A percentile compares a stretch with the other conserved stretches of the same genome.
These are phyloP conservation scores for Drosophila sucinea DNA, from an alignment of 1,140 invertebrate genomes.

Conservation along the genomic window DNA sequence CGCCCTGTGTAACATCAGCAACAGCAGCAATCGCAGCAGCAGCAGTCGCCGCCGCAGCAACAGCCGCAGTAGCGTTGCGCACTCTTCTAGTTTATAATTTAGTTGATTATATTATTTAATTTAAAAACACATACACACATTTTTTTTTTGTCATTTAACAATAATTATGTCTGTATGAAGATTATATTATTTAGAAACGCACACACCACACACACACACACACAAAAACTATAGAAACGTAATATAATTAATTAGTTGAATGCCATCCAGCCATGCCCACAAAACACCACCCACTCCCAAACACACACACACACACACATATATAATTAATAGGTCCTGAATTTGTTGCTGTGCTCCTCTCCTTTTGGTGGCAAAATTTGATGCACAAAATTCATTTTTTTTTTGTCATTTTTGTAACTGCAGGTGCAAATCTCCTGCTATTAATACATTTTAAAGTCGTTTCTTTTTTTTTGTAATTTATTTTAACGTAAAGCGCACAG, in stretches of 20 bases:
- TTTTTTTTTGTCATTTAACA: constrained; percentile 43
- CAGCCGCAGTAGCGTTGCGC: constrained; percentile 25
- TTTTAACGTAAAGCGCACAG: too few species aligned
- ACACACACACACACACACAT: constrained; percentile 11
- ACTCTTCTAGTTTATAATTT: constrained; percentile 67
- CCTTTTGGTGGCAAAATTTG: too few species aligned
- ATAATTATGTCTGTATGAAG: constrained; percentile 1
- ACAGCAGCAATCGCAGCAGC: constrained; percentile 22
- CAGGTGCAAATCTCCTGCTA: neutral
- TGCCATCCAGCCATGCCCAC: constrained; percentile 31
- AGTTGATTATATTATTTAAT: constrained; percentile 62
- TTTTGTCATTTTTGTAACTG: neutral
- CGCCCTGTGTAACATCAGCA: constrained; percentile 22
- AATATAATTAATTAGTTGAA: constrained; percentile 55
- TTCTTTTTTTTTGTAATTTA: too few species aligned
- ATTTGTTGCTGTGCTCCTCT: constrained; percentile 17
- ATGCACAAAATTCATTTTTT: constrained; percentile 12
- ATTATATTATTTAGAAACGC: constrained; percentile 24
- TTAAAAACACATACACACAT: constrained; percentile 34
- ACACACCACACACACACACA: constrained; percentile 25
- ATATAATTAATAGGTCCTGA: neutral
- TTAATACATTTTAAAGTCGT: too few species aligned
- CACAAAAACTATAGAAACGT: constrained; percentile 20
- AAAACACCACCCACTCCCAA: neutral
- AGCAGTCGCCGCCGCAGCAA: constrained; percentile 34